Evolutionary conservation across 2,888 invertebrate genomes (phyloP), one percentile per base, ranked within the genome.

Genomic region (Lysandra coridon): DNA sequence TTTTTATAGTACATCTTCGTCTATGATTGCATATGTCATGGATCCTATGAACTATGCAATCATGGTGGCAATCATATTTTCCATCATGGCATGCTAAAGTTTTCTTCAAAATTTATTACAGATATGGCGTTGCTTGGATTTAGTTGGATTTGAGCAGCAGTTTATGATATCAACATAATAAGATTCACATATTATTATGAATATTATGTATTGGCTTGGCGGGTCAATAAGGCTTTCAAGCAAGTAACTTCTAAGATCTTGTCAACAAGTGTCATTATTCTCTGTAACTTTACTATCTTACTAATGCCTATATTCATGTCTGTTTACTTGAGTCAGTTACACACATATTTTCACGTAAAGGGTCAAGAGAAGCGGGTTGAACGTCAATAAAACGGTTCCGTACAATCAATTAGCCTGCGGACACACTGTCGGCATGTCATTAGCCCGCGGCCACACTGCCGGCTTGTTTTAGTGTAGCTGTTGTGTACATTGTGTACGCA

Each of bases 331-430:
- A 14, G 17, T 30, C 30, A 64, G 10, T 30, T 23, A 69, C 14
- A 69, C 69, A 37, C 14, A 33, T 33, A 69, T 33, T 69, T 69
- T 69, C 69, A 33, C 69, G 69, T 33, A 69, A 69, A 69, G 69
- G 69, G 69, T 69, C 69, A 69, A 69, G 69, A 33, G 69, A 69
- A 37, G 75, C 74, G 73, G 73, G 40, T 14, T 75, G 7, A 53
- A 57, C 76, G 53, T 57, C 76, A 80, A 80, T 82, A 78, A 79
- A 80, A 78, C 73, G 78, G 80, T 80, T 80, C 57, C 74, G 77
- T 64, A 78, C 81, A 83, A 84, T 85, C 83, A 85, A 87, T 87
- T 86, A 86, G 87, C 88, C 86, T 85, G 81, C 73, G 81, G 33
- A 69, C 64, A 23, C 64, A 69, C 69, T 33, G 69, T 33, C 69